Percentiles rank a stretch among this genome's conserved stretches.
Evolutionary conservation across 1,140 invertebrate genomes (phyloP).

Genomic region (Sweltsa coloradensis): DNA sequence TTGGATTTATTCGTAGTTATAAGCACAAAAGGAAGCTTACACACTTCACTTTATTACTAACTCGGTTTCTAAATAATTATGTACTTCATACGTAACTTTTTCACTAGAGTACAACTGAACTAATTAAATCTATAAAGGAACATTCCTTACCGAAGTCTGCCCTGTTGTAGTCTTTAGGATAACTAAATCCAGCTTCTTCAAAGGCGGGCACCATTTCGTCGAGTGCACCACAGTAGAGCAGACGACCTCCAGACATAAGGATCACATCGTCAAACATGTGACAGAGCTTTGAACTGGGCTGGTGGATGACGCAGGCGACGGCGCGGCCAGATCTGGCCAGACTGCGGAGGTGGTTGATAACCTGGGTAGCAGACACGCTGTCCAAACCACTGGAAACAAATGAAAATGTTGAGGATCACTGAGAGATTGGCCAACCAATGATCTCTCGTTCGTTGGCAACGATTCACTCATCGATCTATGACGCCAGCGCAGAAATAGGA

Average conservation of each 20-base stretch:
- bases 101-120: no score
- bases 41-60: no score
- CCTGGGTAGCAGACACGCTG: conserved; percentile 55
- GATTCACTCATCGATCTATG: no score
- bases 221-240: conserved; percentile 39
- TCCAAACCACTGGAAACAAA: conserved; percentile 57
- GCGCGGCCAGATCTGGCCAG: conserved; percentile 61
- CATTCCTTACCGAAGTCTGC: conserved; percentile 45
- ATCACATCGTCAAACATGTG: conserved; percentile 50
- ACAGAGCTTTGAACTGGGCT: conserved; percentile 76
- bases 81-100: neutral
- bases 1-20: no score
- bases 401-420: no score
- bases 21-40: no score
- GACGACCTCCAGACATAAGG: conserved; percentile 41
- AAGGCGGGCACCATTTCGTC: conserved; percentile 36
- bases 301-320: conserved; percentile 77
- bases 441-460: no score
- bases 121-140: no score
- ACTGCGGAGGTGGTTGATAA: conserved; percentile 47
- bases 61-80: neutral
- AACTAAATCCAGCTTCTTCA: conserved; percentile 36
- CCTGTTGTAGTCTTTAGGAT: conserved; percentile 53
- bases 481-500: no score
- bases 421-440: no score